phyloP scores from a whole-genome alignment of 2,888 invertebrate species.

The Chorisops tibialis region DNA sequence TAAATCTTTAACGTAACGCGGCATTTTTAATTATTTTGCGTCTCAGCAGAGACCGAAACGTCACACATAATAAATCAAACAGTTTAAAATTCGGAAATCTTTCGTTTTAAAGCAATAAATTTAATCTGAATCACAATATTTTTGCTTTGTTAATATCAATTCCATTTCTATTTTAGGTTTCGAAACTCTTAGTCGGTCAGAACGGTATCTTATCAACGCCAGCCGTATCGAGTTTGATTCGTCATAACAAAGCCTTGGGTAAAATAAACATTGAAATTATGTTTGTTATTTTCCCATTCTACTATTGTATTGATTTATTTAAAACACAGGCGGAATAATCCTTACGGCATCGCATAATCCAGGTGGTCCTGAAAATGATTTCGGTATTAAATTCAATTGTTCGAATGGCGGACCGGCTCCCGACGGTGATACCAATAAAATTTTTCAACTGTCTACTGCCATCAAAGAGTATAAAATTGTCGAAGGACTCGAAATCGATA shows the following conservation, averaged over 20 bases:
- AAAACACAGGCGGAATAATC: slow-evolving; percentile 80
- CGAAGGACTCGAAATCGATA: slow-evolving; percentile 71
- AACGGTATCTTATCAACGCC: slow-evolving; percentile 96
- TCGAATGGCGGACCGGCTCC: slow-evolving; percentile 97
- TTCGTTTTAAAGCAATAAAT: no score
- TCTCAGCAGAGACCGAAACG: no score
- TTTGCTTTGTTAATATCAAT: no score
- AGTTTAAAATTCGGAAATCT: no score
- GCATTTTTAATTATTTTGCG: no score
- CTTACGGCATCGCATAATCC: slow-evolving; percentile 99
- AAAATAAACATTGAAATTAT: no score
- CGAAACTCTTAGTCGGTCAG: slow-evolving; percentile 84
- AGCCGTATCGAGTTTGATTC: slow-evolving; percentile 91
- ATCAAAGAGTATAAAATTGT: slow-evolving; percentile 79
- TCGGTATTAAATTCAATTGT: slow-evolving; percentile 98
- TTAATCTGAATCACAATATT: no score
- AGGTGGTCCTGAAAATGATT: slow-evolving; percentile 95
- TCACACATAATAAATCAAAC: no score
- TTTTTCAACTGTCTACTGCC: slow-evolving; percentile 74
- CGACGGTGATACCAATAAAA: slow-evolving; percentile 81
- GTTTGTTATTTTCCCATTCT: slow-evolving; percentile 5
- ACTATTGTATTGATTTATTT: slow-evolving; percentile 3
- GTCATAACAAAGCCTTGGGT: slow-evolving; percentile 78
- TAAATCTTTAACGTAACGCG: no score
- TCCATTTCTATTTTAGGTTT: slow-evolving; percentile 39